Evolutionary conservation across 2,797 vertebrate genomes (phyloP).

Genomic region (Dipus sagitta): DNA sequence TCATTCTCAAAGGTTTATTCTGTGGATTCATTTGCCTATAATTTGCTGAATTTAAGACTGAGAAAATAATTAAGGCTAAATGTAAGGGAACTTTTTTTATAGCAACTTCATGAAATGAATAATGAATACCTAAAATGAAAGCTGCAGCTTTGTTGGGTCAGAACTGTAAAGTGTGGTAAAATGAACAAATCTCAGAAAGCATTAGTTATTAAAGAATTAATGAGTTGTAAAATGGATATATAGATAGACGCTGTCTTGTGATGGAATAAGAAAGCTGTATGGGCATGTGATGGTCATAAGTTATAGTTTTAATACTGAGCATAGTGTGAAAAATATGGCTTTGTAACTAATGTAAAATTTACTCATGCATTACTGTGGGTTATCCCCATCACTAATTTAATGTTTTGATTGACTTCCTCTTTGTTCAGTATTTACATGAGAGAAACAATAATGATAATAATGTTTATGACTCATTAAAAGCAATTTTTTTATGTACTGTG

Average conservation of each 20-base stretch:
- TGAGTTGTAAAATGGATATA: neutral
- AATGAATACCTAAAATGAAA: conserved; percentile 43
- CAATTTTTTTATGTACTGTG: neutral
- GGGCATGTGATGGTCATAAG: conserved; percentile 41
- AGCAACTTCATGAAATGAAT: conserved; percentile 35
- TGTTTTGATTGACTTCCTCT: conserved; percentile 52
- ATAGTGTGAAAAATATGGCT: conserved; percentile 41
- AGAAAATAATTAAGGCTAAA: conserved; percentile 29
- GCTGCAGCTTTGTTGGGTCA: conserved; percentile 14
- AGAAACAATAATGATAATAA: neutral
- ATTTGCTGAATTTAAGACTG: conserved; percentile 32
- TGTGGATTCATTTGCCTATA: neutral
- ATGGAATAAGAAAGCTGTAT: neutral
- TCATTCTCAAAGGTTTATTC: conserved; percentile 46
- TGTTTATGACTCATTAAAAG: conserved; percentile 24
- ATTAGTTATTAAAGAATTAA: conserved; percentile 15
- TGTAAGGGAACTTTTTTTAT: neutral
- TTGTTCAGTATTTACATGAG: conserved; percentile 45
- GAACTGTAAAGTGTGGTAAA: conserved; percentile 31
- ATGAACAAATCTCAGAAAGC: neutral
- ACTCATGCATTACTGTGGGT: neutral
- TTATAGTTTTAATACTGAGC: conserved; percentile 18
- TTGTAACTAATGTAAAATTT: conserved; percentile 52
- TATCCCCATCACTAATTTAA: conserved; percentile 39
- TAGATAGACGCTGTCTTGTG: neutral